phyloP scores from a whole-genome alignment of 2,888 invertebrate genomes.

The Sclerodermus sp. region DNA sequence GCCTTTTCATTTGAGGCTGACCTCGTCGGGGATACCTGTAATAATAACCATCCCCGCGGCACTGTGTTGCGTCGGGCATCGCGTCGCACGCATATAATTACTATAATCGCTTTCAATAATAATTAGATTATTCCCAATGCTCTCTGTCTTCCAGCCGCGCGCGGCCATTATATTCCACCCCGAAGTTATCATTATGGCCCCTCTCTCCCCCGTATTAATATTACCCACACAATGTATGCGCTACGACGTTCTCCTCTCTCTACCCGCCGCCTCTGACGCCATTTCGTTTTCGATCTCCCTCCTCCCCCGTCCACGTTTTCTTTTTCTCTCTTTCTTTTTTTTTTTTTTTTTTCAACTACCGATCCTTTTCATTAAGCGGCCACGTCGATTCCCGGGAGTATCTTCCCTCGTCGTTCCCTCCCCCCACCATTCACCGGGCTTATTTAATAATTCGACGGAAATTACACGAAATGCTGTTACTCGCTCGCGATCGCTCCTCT shows the following conservation, averaged over 20 bases:
- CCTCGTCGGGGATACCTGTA: neutral
- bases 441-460: no score
- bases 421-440: no score
- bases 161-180: slow-evolving; percentile 44
- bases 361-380: no score
- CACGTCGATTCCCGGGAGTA: no score
- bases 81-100: slow-evolving; percentile 44
- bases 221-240: no score
- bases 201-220: neutral
- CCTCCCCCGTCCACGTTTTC: no score
- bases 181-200: neutral
- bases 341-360: no score
- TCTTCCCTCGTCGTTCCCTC: no score
- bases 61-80: neutral
- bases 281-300: neutral
- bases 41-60: neutral
- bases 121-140: slow-evolving; percentile 56
- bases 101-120: slow-evolving; percentile 57
- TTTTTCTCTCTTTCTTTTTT: no score
- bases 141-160: slow-evolving; percentile 29
- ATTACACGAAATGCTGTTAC: no score
- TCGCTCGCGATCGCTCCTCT: no score
- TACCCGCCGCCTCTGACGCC: neutral
- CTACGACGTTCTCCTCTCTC: slow-evolving; percentile 18
- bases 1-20: slow-evolving; percentile 51